phyloP scores from a whole-genome alignment of 2,888 invertebrate species.

The Creontiades dilutus region DNA sequence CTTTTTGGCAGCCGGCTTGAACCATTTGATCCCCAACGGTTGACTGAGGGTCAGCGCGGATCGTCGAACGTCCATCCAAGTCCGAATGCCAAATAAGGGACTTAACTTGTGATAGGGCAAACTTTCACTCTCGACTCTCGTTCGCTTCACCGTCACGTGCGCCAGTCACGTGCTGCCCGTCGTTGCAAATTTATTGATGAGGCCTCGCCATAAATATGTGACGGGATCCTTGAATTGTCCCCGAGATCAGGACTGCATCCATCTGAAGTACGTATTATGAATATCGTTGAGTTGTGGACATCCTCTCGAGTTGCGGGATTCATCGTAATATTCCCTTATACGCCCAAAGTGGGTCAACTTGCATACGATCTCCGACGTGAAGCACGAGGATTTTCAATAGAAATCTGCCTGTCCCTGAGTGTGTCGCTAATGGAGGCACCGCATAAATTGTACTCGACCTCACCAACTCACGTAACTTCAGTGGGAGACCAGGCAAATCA shows the following conservation, averaged over 20 bases:
- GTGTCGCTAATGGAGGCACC: too few species aligned
- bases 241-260: neutral
- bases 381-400: neutral
- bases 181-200: neutral
- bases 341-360: neutral
- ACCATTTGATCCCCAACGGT: neutral
- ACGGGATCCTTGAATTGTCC: neutral
- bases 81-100: neutral
- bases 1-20: conserved; percentile 1
- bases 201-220: neutral
- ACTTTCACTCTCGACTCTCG: neutral
- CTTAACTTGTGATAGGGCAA: conserved; percentile 1
- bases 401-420: neutral
- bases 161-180: neutral
- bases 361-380: neutral
- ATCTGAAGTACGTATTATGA: neutral
- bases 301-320: neutral
- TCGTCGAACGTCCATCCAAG: neutral
- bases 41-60: neutral
- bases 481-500: too few species aligned
- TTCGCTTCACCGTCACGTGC: neutral
- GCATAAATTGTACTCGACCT: too few species aligned
- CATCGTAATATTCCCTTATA: neutral
- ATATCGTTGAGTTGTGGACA: neutral
- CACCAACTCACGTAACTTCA: too few species aligned